Base-by-base conservation (phyloP, 2,113 vertebrate species). In the Oophaga pumilio region DNA sequence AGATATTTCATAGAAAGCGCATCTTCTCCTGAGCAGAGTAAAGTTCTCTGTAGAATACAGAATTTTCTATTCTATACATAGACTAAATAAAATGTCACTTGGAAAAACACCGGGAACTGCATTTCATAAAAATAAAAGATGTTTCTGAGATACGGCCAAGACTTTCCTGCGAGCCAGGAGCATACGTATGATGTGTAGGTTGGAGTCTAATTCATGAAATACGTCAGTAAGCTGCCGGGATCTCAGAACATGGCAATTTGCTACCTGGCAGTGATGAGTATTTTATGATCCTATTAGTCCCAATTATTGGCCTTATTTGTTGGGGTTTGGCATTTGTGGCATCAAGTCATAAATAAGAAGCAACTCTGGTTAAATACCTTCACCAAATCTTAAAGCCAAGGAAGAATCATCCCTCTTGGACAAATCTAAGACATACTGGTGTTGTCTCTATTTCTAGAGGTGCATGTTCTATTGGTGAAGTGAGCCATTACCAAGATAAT, bases 81-180 rank as follows among this genome's bases (percentile, higher is more conserved):
- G 82, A 84, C 82, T 84, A 84, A 84, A 84, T 84, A 84, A 73
- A 73, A 57, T 84, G 82, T 73, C 82, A 73, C 43, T 71, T 28
- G 26, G 52, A 84, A 73, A 71, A 79, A 26, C 49, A 53, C 64
- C n/a, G 52, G 53, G 57, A 82, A 64, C 79, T 60, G 60, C 56
- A 28, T 64, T 84, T 73, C 66, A 84, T n/a, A 73, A 73, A 68
- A 57, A 73, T 28, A 57, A 18, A 79, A 57, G 60, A 52, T 82
- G 33, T 60, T 66, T n/a, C 50, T 84, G 66, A 84, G 66, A 56
- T 12, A 2, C 2, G 43, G 68, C 82, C 82, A 84, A 84, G 82
- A 84, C 52, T 6, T 56, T 24, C 56, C 66, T 26, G 69, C 50
- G 49, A 84, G 64, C 66, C 66, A 57, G 68, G 52, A 69, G 26